Base-by-base conservation (phyloP, 1,140 invertebrate genomes). In the Scaptomyza hsui region DNA sequence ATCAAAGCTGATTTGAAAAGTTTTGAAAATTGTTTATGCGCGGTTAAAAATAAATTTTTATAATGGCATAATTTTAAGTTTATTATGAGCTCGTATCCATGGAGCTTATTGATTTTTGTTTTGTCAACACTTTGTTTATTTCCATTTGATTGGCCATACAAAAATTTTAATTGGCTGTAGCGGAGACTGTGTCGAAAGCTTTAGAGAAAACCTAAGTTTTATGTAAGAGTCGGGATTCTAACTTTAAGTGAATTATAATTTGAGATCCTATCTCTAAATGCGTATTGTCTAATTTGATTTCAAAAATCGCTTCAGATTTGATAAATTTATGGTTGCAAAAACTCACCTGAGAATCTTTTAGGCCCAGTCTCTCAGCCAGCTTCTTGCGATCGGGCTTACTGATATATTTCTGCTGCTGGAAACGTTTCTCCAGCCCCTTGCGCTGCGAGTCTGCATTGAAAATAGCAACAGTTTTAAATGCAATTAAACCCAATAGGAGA, bases 381-480 rank as follows among this genome's bases (percentile, higher is more conserved):
- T 99, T 98, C 92, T 98, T 97, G 86, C 98, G 94, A 92, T 99
- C 98, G 0, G 98, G 98, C 92, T 99, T 99, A 62, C 97, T 98
- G 85, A 99, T 99, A 92, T 99, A 99, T 92, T 99, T 99, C 92
- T 99, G 98, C n/a, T 98, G 94, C 91, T 98, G 97, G 92, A 99
- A 99, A 78, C 97, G 92, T 75, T 98, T 96, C 92, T 99, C 98
- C 51, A 99, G 92, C 0, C 98, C 98, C 76, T 98, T 97, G 51
- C 98, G 92, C 89, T 99, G 98, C 0, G 97, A 94, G 89, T 98
- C 97, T 48, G 96, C n/a, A 97, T 92, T 97, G 96, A 15, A 35
- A 35, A n/a, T 24, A n/a, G 39, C 29, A 61, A 52, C 35, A 62
- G 37, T 82, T 48, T 57, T 13, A 52, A 53, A 12, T 64, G 6